Evolutionary conservation across 2,113 vertebrate genomes (phyloP).

Genomic region (Siniperca chuatsi): DNA sequence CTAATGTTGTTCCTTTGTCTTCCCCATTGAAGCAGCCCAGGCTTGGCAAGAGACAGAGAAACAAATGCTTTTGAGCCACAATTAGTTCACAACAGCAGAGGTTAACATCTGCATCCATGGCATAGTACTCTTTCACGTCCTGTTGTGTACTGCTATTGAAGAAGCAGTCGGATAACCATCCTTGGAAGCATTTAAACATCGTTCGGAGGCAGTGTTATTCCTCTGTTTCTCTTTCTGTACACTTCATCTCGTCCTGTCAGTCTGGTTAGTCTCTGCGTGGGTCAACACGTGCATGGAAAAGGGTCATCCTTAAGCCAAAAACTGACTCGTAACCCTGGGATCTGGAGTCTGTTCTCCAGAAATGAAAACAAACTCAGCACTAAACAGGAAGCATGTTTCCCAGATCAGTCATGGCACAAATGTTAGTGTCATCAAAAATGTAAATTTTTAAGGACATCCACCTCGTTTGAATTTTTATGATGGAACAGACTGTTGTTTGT

Average conservation of each 20-base stretch:
- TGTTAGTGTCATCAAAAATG: conserved; percentile 41
- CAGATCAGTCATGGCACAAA: conserved; percentile 23
- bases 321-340: conserved; percentile 49
- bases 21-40: conserved; percentile 25
- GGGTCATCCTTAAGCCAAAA: conserved; percentile 37
- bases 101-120: conserved; percentile 45
- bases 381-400: conserved; percentile 40
- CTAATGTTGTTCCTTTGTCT: conserved; percentile 24
- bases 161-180: background rate
- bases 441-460: conserved; percentile 11
- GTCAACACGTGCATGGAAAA: conserved; percentile 53
- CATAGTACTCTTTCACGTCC: conserved; percentile 42
- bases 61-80: conserved; percentile 37
- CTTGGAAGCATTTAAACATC: background rate
- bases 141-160: background rate
- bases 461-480: background rate
- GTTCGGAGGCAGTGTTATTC: background rate
- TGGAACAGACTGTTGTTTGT: conserved; percentile 7
- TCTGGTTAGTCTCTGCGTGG: background rate
- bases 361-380: conserved; percentile 56
- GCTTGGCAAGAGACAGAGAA: conserved; percentile 25
- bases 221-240: background rate
- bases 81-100: conserved; percentile 56
- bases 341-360: conserved; percentile 40
- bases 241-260: background rate